Base-by-base conservation (phyloP, 1,140 invertebrate genomes). In the Aphidius gifuensis region DNA sequence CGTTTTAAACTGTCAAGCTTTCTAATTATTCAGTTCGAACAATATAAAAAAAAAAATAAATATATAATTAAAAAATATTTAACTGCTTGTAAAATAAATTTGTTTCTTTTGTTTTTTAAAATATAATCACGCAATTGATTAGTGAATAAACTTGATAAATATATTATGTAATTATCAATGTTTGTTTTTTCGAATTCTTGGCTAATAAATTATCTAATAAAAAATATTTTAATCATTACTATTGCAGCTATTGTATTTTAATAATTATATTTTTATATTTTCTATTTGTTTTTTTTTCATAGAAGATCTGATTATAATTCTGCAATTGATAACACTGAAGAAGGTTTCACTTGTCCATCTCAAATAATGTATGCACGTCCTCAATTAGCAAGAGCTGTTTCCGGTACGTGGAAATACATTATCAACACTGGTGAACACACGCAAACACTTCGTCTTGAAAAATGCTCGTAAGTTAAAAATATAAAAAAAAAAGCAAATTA, bases 341-440 rank as follows among this genome's bases (percentile, higher is more conserved):
- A 88, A 32, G 88, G 88, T 11, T 90, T 86, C 73, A 88, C 93
- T 73, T 93, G 92, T 73, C 88, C 90, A 2, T 91, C 90, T n/a
- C 86, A 88, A 45, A 87, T 93, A n/a, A 89, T 90, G 65, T 92
- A 92, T 70, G 92, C 90, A 1, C 81, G 89, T 45, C 91, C 92
- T 1, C 92, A 93, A 75, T 84, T 92, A 65, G 92, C 91, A 0
- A 84, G 88, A 64, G 90, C 90, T 4, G 92, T 89, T 38, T 89
- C 87, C 16, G 91, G 91, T 1, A 83, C 88, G 64, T 93, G 92
- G 92, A 93, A 93, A 69, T 93, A 89, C 68, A 91, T 94, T 64
- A 91, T 94, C 48, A 94, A 94, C 66, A 91, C 91, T 1, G 90
- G 87, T 0, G 89, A 92, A 60, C 91, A 93, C 69, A 92, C 91